phyloP scores from a whole-genome alignment of 2,113 vertebrate species.

The Cyrtonyx montezumae region DNA sequence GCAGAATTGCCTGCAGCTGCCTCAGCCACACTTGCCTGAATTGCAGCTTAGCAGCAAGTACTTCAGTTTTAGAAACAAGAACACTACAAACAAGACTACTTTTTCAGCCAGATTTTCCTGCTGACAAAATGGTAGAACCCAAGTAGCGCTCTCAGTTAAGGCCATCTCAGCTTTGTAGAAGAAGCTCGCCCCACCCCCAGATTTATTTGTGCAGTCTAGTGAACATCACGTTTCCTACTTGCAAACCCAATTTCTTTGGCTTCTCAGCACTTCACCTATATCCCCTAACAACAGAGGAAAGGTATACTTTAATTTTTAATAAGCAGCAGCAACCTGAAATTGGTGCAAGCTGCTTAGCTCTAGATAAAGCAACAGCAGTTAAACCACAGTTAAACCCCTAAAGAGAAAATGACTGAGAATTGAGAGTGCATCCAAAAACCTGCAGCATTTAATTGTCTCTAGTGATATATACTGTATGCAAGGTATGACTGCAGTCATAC shows the following conservation, averaged over 20 bases:
- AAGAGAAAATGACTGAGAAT: constrained; percentile 25
- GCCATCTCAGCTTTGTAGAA: not conserved
- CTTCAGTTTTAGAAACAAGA: not conserved
- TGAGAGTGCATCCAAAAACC: not conserved
- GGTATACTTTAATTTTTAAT: constrained; percentile 44
- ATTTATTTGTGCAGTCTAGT: not conserved
- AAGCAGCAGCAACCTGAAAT: constrained; percentile 53
- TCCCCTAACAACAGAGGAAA: constrained; percentile 48
- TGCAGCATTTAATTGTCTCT: constrained; percentile 27
- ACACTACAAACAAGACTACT: not conserved
- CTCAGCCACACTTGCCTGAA: not conserved
- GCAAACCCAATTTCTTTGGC: not conserved
- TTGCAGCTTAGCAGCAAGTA: not conserved
- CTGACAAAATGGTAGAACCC: constrained; percentile 25
- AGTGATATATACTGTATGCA: not conserved
- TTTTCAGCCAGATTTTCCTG: not conserved
- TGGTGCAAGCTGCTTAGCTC: constrained; percentile 34
- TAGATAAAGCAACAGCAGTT: constrained; percentile 40
- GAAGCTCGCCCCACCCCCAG: not conserved
- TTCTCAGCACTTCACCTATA: constrained; percentile 8
- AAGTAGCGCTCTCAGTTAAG: not conserved
- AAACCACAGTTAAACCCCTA: constrained; percentile 59
- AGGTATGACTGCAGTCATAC: not conserved
- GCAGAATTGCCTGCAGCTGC: not conserved
- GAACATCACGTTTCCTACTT: not conserved